Percentiles rank a stretch among this genome's conserved stretches.
Conservation (phyloP, 1,140 invertebrate species). For the Drosophila arawakana region DNA sequence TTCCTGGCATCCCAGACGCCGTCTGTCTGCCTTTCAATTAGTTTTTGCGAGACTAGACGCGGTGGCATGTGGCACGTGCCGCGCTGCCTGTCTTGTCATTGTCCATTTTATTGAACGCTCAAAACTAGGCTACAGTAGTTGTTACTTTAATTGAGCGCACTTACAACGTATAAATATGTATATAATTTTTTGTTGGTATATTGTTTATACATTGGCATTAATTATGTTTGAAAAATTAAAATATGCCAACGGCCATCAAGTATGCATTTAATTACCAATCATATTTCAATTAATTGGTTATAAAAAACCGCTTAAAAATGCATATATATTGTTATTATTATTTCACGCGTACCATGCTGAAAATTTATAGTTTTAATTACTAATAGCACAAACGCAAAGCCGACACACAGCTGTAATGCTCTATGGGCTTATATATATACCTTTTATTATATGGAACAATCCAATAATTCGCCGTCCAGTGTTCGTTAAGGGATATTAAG, state of each 20-base stretch:
- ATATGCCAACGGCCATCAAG: conserved; percentile 65
- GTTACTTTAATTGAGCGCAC: conserved; percentile 62
- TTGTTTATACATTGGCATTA: conserved; percentile 44
- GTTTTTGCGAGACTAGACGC: conserved; percentile 67
- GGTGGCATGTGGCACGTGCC: conserved; percentile 56
- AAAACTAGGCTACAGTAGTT: conserved; percentile 39
- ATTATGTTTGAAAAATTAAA: conserved; percentile 64
- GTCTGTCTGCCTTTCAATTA: conserved; percentile 75
- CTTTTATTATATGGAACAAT: neutral
- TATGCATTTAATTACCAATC: conserved; percentile 78
- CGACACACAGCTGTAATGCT: conserved; percentile 15
- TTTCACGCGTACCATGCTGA: conserved; percentile 31
- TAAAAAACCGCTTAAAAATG: conserved; percentile 52
- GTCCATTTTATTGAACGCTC: conserved; percentile 40
- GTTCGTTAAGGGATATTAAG: conserved; percentile 55
- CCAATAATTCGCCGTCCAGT: conserved; percentile 5
- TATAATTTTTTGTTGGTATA: conserved; percentile 13
- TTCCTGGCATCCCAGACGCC: conserved; percentile 38
- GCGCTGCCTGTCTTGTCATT: conserved; percentile 24
- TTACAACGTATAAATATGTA: conserved; percentile 25
- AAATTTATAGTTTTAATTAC: conserved; percentile 69
- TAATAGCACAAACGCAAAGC: conserved; percentile 44
- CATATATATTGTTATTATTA: conserved; percentile 55
- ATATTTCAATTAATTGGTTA: conserved; percentile 80
- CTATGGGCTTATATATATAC: neutral